Evolutionary conservation across 2,113 vertebrate genomes (phyloP).

Genomic region (Coptodon rendalli): DNA sequence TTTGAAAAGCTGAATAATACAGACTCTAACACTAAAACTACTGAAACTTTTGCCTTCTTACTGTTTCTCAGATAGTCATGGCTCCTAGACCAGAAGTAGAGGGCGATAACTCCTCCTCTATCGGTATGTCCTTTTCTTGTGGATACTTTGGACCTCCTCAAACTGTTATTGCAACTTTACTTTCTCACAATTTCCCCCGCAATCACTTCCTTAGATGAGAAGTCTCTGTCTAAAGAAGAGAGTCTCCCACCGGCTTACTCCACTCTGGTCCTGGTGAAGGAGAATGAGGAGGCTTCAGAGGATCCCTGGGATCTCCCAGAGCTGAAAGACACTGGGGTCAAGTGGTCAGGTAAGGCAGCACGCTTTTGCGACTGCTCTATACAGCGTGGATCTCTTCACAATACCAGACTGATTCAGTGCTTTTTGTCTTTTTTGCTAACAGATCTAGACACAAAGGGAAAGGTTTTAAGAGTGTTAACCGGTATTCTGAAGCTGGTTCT

Average conservation of each 20-base stretch:
- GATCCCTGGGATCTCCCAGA: conserved; percentile 88
- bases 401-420: not conserved
- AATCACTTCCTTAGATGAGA: conserved; percentile 30
- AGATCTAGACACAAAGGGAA: conserved; percentile 84
- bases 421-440: conserved; percentile 16
- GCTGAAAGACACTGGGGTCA: conserved; percentile 77
- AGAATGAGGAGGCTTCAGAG: conserved; percentile 29
- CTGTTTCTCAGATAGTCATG: conserved; percentile 70
- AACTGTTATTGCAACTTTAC: not conserved
- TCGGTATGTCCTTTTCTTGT: conserved; percentile 17
- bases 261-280: conserved; percentile 74
- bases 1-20: not conserved
- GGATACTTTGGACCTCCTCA: not conserved
- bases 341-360: conserved; percentile 87
- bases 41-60: not conserved
- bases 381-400: not conserved
- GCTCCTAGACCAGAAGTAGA: conserved; percentile 80
- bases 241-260: conserved; percentile 75
- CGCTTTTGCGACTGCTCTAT: not conserved
- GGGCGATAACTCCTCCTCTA: conserved; percentile 40
- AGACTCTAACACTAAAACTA: not conserved
- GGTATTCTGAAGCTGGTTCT: conserved; percentile 69
- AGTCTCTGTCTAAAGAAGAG: conserved; percentile 44
- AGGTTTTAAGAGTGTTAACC: conserved; percentile 75
- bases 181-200: not conserved